phyloP scores from a whole-genome alignment of 2,888 invertebrate genomes.

The Apoda limacodes region DNA sequence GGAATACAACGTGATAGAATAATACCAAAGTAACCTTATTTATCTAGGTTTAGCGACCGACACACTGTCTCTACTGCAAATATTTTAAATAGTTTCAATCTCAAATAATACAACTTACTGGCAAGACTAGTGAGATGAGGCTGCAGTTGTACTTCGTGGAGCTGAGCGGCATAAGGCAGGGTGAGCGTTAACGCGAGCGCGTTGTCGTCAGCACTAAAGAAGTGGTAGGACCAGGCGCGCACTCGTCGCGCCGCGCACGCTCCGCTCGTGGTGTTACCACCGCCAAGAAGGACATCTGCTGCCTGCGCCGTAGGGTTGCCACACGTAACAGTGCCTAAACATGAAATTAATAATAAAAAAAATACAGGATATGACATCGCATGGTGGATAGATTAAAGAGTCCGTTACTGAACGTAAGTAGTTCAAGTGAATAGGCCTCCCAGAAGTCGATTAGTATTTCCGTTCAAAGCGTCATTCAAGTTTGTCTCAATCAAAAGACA shows the following conservation, averaged over 20 bases:
- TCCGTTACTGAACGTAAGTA: neutral
- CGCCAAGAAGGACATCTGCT: constrained; percentile 89
- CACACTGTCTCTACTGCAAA: no score
- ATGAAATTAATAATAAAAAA: constrained; percentile 1
- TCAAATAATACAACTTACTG: constrained; percentile 72
- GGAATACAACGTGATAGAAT: no score
- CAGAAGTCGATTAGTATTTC: no score
- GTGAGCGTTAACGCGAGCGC: constrained; percentile 89
- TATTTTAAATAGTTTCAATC: no score
- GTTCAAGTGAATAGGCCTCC: no score
- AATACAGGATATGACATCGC: neutral
- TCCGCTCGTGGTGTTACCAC: constrained; percentile 67
- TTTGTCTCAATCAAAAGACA: no score
- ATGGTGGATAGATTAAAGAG: neutral
- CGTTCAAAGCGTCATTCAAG: no score
- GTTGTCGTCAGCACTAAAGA: constrained; percentile 86
- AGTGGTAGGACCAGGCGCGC: constrained; percentile 96
- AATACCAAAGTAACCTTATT: no score
- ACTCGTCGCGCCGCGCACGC: constrained; percentile 81
- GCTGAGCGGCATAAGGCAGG: constrained; percentile 87
- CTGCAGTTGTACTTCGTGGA: constrained; percentile 89
- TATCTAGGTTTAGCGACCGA: no score
- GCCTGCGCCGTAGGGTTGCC: constrained; percentile 89
- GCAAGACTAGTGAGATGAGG: constrained; percentile 87
- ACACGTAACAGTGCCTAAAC: constrained; percentile 76